Base-by-base conservation (phyloP, 2,113 vertebrate genomes). In the Uria aalge region DNA sequence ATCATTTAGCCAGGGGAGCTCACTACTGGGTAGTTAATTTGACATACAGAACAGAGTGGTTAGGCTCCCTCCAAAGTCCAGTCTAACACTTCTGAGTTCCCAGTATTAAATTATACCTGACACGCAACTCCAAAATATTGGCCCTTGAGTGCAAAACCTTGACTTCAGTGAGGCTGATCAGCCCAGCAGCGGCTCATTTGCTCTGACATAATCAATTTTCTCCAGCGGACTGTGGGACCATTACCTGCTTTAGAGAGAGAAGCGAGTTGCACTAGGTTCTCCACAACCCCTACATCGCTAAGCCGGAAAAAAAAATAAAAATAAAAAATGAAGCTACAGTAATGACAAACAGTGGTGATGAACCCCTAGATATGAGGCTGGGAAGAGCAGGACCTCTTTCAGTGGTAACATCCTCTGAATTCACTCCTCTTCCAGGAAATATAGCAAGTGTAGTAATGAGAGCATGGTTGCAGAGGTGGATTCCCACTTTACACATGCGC, bases 61-160 rank as follows among this genome's bases (percentile, higher is more conserved):
- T 24, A 97, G 90, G 63, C 81, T 93, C 85, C 94, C 93, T 97
- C 96, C 72, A 60, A 97, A 97, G 91, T 88, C 73, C 64, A 94
- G 79, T 69, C 92, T 93, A 64, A 95, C 79, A 67, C 85, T 95
- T 91, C 41, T 27, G 73, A 78, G 63, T 79, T 96, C 62, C 92
- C 92, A 81, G 48, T 26, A 66, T 88, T 98, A 97, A 98, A 98
- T 98, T 96, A 95, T 94, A 95, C 81, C 95, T 96, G 95, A 96
- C 96, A 66, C 95, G 95, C 97, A 94, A 85, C 15, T 91, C 90
- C 71, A 96, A 97, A 94, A 88, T 95, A 95, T 73, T 6, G 6
- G 85, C 89, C 92, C 34, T 91, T 93, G 85, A 26, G 16, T 94
- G 94, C 83, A 96, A 96, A 98, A 96, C 91, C 60, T 91, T 91